Evolutionary conservation across 2,113 vertebrate genomes (phyloP).

Genomic region (Thalassarche chlororhynchos): DNA sequence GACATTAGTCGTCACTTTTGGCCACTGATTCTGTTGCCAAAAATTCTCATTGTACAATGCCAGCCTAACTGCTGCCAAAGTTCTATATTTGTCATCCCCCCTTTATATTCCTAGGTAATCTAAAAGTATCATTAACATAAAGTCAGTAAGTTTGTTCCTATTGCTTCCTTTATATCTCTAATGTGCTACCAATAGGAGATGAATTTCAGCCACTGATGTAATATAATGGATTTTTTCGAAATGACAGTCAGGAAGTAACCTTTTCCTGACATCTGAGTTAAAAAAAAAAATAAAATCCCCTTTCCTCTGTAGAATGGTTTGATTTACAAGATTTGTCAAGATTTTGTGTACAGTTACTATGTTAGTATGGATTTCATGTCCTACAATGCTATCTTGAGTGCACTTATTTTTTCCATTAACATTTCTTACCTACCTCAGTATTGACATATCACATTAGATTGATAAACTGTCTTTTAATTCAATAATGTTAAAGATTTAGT

Average conservation of each 20-base stretch:
- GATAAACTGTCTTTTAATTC: neutral
- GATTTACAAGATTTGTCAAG: neutral
- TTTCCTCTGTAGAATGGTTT: neutral
- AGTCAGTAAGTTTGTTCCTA: neutral
- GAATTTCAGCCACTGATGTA: neutral
- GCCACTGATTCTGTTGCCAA: neutral
- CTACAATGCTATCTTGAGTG: neutral
- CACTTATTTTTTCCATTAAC: neutral
- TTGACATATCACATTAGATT: neutral
- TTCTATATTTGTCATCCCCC: neutral
- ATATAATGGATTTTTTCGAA: neutral
- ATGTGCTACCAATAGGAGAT: neutral
- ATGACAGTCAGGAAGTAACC: neutral
- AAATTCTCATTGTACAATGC: neutral
- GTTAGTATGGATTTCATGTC: neutral
- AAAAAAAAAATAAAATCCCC: neutral
- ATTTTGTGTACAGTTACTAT: neutral
- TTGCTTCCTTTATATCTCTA: neutral
- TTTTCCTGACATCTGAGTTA: neutral
- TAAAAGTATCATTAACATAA: neutral
- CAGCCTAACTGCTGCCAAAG: neutral
- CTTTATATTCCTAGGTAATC: neutral
- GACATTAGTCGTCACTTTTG: neutral
- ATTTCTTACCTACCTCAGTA: neutral
- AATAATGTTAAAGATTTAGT: neutral